Evolutionary conservation across 2,113 vertebrate genomes (phyloP), one percentile per base, ranked within the genome.

Genomic region (Dendrocopos noguchii): DNA sequence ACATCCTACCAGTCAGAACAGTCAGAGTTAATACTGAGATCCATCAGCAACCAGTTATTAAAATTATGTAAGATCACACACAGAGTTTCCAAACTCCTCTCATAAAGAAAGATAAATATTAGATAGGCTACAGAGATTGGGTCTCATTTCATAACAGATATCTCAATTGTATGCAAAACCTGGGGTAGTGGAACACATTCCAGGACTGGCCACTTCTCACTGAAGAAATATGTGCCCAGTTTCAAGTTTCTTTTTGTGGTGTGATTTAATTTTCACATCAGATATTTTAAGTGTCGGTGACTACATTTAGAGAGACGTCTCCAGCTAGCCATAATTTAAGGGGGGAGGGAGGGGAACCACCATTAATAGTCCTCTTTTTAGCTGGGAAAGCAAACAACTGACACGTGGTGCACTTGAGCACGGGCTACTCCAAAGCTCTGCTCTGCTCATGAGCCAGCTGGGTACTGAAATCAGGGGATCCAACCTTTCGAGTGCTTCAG

Each of bases 41-140:
- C 95, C 80, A 76, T 93, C 95, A 96, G 85, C 95, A 96, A 88
- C 87, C 85, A 84, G 73, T 93, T 94, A 96, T 96, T 96, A 96
- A 96, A 90, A 88, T 91, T 80, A 94, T 88, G 94, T 91, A 93
- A 95, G 91, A 95, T 95, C 93, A 86, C 94, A 96, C 90, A 93
- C 82, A 94, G 46, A 55, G 82, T 95, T 96, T 96, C 91, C 93
- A 96, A 95, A 90, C 82, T 91, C 42, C 66, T 93, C 80, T 94
- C 90, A 94, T 83, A 88, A 91, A 95, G 73, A 85, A 89, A 96
- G 79, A 86, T 52, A 96, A 91, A 93, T 91, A 95, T 82, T 79
- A 94, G 88, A 95, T 88, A 94, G 42, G 53, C 77, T 89, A 60
- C 75, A 76, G 18, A 90, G 84, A 92, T 83, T 83, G 33, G 16